phyloP scores from a whole-genome alignment of 2,888 invertebrate species.

The Pollenia labialis region DNA sequence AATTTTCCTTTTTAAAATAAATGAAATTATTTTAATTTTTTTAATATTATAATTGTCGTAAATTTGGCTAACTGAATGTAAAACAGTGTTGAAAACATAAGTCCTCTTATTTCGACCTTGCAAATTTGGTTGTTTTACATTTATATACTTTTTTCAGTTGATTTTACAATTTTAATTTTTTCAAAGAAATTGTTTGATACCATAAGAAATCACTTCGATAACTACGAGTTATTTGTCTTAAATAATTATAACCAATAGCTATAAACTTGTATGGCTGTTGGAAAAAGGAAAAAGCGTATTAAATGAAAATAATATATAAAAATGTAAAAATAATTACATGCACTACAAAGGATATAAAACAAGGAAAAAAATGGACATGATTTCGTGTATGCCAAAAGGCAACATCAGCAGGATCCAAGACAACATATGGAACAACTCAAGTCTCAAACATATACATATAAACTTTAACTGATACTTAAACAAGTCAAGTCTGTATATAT shows the following conservation, averaged over 20 bases:
- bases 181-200: too few relatives aligned
- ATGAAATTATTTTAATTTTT: too few relatives aligned
- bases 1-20: too few relatives aligned
- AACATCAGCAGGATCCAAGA: slow-evolving; percentile 50
- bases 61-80: too few relatives aligned
- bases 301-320: slow-evolving; percentile 37
- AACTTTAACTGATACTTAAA: neutral
- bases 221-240: slow-evolving; percentile 59
- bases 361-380: slow-evolving; percentile 52
- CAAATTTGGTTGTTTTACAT: too few relatives aligned
- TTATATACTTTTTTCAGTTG: too few relatives aligned
- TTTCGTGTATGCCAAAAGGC: slow-evolving; percentile 66
- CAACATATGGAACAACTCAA: slow-evolving; percentile 59
- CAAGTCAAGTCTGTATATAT: neutral
- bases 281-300: slow-evolving; percentile 17
- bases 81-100: too few relatives aligned
- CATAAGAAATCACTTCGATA: neutral
- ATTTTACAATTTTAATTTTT: too few relatives aligned
- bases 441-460: slow-evolving; percentile 16
- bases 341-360: slow-evolving; percentile 10
- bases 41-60: too few relatives aligned
- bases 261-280: slow-evolving; percentile 54
- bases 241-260: slow-evolving; percentile 59
- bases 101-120: too few relatives aligned
- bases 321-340: slow-evolving; percentile 62